Conservation (phyloP, 2,797 vertebrate species). For the Lithobates pipiens region DNA sequence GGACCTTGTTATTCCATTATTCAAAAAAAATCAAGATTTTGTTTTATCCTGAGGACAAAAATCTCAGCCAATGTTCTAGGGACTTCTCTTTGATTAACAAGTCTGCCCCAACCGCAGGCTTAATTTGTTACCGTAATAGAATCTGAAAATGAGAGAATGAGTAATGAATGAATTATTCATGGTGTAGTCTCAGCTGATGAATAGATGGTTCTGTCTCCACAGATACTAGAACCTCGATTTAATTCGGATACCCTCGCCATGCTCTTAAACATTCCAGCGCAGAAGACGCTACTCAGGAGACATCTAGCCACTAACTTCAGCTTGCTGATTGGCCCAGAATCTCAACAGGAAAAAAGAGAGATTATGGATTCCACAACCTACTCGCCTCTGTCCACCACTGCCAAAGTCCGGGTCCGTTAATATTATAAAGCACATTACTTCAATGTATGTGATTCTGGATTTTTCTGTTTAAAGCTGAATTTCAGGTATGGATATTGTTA, state of each 20-base stretch:
- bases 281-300: conserved; percentile 94
- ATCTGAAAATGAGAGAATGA: no score
- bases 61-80: no score
- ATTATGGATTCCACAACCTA: conserved; percentile 89
- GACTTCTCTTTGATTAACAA: no score
- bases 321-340: conserved; percentile 86
- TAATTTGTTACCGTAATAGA: no score
- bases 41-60: no score
- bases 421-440: no score
- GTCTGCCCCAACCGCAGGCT: no score
- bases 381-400: conserved; percentile 90
- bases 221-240: conserved; percentile 97
- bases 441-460: no score
- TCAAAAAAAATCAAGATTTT: no score
- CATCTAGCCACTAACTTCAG: conserved; percentile 93
- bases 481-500: no score
- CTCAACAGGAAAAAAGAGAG: conserved; percentile 92
- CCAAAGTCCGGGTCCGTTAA: conserved; percentile 92
- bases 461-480: no score
- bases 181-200: neutral
- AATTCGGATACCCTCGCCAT: conserved; percentile 92
- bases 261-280: conserved; percentile 95
- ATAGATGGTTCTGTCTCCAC: neutral
- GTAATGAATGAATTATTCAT: neutral
- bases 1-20: no score